Evolutionary conservation across 2,888 invertebrate genomes (phyloP).

Genomic region (Eupithecia pulchellata): DNA sequence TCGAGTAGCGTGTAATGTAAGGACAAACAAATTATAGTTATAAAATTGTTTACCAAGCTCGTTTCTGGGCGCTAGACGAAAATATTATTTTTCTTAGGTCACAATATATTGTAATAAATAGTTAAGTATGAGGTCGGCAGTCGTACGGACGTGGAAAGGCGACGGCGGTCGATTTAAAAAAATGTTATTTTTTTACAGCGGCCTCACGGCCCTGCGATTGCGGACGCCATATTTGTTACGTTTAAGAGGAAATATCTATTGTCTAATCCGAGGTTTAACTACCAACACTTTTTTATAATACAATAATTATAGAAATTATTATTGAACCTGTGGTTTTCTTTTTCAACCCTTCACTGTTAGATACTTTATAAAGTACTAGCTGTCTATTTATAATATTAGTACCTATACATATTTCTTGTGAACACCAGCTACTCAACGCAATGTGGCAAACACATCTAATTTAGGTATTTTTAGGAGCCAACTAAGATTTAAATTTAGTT

Average conservation of each 20-base stretch:
- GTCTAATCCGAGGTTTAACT: constrained; percentile 85
- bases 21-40: constrained; percentile 82
- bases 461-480: too few relatives aligned
- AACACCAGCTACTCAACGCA: too few relatives aligned
- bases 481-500: too few relatives aligned
- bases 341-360: constrained; percentile 6
- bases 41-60: constrained; percentile 82
- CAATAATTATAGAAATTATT: constrained; percentile 87
- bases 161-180: constrained; percentile 60
- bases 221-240: constrained; percentile 79
- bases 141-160: constrained; percentile 46
- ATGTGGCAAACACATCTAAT: too few relatives aligned
- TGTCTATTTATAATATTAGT: too few relatives aligned
- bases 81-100: constrained; percentile 86
- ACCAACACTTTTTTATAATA: constrained; percentile 86
- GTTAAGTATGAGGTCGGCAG: constrained; percentile 65
- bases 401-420: too few relatives aligned
- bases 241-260: constrained; percentile 86
- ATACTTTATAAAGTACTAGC: neutral
- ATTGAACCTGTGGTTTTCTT: constrained; percentile 76
- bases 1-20: constrained; percentile 70
- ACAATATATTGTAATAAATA: constrained; percentile 84
- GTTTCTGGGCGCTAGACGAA: constrained; percentile 78
- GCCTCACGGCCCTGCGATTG: constrained; percentile 38
- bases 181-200: constrained; percentile 81